Evolutionary conservation across 2,797 vertebrate species (phyloP).

Genomic region (Gymnopithys bicolor): DNA sequence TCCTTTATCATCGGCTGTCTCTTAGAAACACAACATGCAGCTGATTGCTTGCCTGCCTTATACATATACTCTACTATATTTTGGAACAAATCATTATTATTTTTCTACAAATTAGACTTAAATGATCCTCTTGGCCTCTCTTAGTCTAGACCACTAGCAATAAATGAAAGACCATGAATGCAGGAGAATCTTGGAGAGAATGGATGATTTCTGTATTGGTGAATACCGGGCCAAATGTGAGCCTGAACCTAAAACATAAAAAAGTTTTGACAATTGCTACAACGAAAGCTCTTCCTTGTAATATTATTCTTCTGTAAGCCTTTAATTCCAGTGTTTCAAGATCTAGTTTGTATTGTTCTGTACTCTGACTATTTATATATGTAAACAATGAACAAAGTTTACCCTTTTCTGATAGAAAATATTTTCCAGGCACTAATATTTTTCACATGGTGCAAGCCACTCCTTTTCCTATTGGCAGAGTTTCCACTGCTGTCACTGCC

Average conservation of each 20-base stretch:
- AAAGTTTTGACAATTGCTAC: neutral
- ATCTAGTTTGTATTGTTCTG: neutral
- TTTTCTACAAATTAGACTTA: neutral
- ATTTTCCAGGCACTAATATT: neutral
- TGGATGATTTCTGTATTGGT: neutral
- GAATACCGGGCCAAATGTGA: neutral
- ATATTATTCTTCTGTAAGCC: neutral
- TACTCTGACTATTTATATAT: neutral
- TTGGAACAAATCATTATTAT: neutral
- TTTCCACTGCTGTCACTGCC: neutral
- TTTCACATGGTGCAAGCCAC: neutral
- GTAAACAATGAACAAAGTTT: neutral
- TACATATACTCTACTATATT: neutral
- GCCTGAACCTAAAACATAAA: neutral
- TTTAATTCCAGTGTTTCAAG: neutral
- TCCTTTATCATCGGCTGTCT: constrained; percentile 36
- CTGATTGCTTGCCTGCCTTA: neutral
- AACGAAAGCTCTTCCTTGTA: neutral
- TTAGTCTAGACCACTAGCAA: neutral
- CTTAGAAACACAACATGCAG: neutral
- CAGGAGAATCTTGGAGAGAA: neutral
- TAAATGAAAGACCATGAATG: neutral
- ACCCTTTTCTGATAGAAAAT: neutral
- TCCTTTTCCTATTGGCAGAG: neutral
- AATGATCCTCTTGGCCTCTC: neutral